phyloP scores from a whole-genome alignment of 2,888 invertebrate genomes.

The Eurytoma californica region DNA sequence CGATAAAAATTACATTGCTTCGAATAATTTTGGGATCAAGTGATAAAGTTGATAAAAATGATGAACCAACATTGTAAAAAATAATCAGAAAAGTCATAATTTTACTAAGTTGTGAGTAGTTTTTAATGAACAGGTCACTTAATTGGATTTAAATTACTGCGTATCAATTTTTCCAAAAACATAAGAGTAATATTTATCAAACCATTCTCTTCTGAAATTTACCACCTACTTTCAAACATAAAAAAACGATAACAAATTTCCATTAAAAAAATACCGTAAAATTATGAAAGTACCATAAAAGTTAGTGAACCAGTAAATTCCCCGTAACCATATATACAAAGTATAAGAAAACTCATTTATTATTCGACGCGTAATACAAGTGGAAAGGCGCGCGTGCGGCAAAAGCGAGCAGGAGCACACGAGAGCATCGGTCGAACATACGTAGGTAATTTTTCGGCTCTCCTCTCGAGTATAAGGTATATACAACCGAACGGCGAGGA shows the following conservation, averaged over 20 bases:
- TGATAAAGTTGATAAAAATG: no score
- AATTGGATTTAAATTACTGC: no score
- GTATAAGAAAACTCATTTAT: constrained; percentile 39
- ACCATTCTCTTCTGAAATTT: no score
- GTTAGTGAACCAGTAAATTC: not conserved
- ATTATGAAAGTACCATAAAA: not conserved
- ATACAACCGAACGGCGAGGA: constrained; percentile 15
- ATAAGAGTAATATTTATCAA: no score
- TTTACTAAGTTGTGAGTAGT: no score
- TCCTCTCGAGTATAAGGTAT: constrained; percentile 13
- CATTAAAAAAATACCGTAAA: not conserved
- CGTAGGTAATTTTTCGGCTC: constrained; percentile 43
- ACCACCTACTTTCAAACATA: no score
- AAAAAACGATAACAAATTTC: not conserved
- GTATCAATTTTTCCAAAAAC: no score
- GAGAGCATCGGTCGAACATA: constrained; percentile 8
- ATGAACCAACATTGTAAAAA: no score
- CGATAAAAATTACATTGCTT: no score
- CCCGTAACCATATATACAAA: not conserved
- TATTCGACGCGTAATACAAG: constrained; percentile 45
- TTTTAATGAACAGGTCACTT: no score
- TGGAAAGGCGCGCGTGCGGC: constrained; percentile 16
- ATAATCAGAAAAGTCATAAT: no score
- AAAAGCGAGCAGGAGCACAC: constrained; percentile 9
- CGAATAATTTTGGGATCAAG: no score